Percentiles rank a stretch among this genome's conserved stretches.
These are phyloP conservation scores for Luehdorfia chinensis DNA, from an alignment of 1,140 invertebrate genomes.

Conservation along the genomic window DNA sequence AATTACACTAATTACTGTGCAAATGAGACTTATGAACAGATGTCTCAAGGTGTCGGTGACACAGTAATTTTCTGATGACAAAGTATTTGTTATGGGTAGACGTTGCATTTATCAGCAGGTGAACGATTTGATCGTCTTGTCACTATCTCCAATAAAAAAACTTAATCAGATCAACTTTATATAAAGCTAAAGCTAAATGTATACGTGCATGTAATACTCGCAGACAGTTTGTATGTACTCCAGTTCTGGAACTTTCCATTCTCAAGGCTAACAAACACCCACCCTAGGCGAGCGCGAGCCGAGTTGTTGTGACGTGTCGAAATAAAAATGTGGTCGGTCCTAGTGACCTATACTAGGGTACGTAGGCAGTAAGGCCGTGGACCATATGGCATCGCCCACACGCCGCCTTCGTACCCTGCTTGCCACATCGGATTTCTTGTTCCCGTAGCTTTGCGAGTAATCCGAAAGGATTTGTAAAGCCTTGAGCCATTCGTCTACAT, in stretches of 20 bases:
- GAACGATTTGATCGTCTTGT: too few species aligned
- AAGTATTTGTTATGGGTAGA: too few species aligned
- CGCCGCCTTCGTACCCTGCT: conserved; percentile 26
- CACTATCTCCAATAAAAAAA: too few species aligned
- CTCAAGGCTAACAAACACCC: not conserved
- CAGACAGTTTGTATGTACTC: not conserved
- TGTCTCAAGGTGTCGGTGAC: too few species aligned
- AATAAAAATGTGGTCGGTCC: conserved; percentile 10
- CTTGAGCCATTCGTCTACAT: not conserved
- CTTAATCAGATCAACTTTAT: too few species aligned
- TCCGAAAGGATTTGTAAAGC: not conserved
- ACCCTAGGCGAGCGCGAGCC: too few species aligned
- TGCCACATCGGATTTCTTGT: conserved; percentile 1
- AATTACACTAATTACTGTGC: too few species aligned
- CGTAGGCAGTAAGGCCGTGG: conserved; percentile 29
- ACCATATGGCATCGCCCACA: conserved; percentile 37
- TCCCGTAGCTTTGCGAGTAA: not conserved
- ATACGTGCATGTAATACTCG: too few species aligned
- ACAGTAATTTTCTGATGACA: too few species aligned
- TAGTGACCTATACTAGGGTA: conserved; percentile 24
- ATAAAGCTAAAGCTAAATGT: too few species aligned
- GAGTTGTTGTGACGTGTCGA: not conserved
- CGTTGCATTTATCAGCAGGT: too few species aligned
- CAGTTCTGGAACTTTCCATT: not conserved
- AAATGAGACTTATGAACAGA: too few species aligned